Base-by-base conservation (phyloP, 2,797 vertebrate species). In the Malurus splendens region DNA sequence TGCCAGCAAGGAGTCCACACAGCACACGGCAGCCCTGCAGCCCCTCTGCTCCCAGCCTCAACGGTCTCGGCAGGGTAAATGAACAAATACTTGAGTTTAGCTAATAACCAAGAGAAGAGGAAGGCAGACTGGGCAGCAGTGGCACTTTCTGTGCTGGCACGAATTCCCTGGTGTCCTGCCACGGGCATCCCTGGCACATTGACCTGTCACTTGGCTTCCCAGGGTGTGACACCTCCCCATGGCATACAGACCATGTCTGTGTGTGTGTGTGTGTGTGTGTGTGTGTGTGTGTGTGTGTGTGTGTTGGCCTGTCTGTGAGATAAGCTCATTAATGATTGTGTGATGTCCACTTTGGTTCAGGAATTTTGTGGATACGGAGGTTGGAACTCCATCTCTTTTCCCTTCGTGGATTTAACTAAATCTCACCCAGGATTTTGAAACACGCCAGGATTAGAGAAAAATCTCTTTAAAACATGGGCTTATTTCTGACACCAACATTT, bases 261-360 rank as follows among this genome's bases (percentile, higher is more conserved):
- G 25, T 4, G 3, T 0, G 0, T 0, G 0, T 14, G 20, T 27
- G 14, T 4, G 25, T 4, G 3, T 0, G 0, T 0, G 0, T 14
- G 20, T 27, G 0, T 14, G 20, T 27, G 36, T 36, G 36, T 36
- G 22, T 0, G 14, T 4, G 25, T 4, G 3, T 0, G 0, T 0
- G 0, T 14, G 20, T 27, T 57, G 64, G 51, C 6, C 6, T 78
- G 60, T 1, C 59, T 81, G 70, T 12, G 44, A 87, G 62, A 86
- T 67, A 90, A 78, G 23, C 48, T 83, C 3, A 2, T 61, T 50
- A 83, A 78, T 0, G 0, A 33, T 10, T 0, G 0, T 30, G 44
- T 6, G 7, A 32, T 62, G 48, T 33, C 64, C 14, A 1, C 55
- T 83, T 74, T 38, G 14, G 44, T 68, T 68, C 66, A 68, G 66